phyloP scores from a whole-genome alignment of 2,888 invertebrate genomes.

The Ctenicera cuprea region DNA sequence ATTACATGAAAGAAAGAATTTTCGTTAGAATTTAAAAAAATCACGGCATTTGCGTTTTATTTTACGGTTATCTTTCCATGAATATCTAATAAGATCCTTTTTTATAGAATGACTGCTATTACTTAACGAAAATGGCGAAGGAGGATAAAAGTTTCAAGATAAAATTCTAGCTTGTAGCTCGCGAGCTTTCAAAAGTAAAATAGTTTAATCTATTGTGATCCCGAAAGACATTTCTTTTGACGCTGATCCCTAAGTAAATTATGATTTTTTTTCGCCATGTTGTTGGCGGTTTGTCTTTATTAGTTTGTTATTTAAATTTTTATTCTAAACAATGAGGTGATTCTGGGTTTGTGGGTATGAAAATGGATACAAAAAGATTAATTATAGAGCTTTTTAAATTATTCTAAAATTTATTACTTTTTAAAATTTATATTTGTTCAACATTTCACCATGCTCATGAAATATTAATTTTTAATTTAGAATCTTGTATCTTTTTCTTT shows the following conservation, averaged over 20 bases:
- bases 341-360: too few species aligned
- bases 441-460: too few species aligned
- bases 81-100: conserved; percentile 53
- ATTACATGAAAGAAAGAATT: conserved; percentile 36
- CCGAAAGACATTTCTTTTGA: conserved; percentile 2
- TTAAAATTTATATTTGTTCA: too few species aligned
- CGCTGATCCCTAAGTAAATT: conserved; percentile 8
- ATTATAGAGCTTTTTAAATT: too few species aligned
- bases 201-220: conserved; percentile 38
- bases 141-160: conserved; percentile 48
- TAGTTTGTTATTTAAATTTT: not conserved
- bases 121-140: conserved; percentile 51
- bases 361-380: too few species aligned
- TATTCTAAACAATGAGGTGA: not conserved
- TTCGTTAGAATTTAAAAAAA: conserved; percentile 46
- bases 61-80: conserved; percentile 54
- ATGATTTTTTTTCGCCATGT: not conserved
- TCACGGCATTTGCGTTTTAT: conserved; percentile 51
- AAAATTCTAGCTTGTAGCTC: conserved; percentile 38
- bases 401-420: too few species aligned
- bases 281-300: not conserved
- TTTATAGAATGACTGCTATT: conserved; percentile 52
- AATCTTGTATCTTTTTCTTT: too few species aligned
- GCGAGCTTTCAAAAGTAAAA: conserved; percentile 34
- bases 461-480: too few species aligned